Conservation (phyloP, 2,113 vertebrate genomes). For the Desmodus rotundus region DNA sequence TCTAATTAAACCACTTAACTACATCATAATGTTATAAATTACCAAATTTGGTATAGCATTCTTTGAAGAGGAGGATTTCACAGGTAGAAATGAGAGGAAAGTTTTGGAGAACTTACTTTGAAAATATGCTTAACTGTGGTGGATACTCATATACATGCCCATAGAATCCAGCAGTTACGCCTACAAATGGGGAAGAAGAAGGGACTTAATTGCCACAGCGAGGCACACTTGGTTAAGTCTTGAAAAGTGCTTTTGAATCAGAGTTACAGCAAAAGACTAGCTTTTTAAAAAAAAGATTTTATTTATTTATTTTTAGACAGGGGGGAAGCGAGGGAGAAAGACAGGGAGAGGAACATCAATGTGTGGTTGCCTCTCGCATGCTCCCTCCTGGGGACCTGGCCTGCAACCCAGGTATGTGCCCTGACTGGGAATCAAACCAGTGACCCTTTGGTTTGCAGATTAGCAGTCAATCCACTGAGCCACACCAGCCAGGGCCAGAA, state of each 20-base stretch:
- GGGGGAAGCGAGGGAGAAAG: no score
- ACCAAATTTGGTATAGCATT: background rate
- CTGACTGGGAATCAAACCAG: no score
- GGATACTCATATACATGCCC: background rate
- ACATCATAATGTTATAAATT: background rate
- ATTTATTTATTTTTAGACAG: no score
- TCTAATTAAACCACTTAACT: background rate
- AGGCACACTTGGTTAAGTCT: background rate
- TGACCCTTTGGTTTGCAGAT: no score
- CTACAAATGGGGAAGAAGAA: background rate
- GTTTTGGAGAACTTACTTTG: constrained; percentile 1
- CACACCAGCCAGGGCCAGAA: background rate
- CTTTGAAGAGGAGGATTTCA: background rate
- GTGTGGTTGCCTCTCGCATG: no score
- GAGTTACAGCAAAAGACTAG: background rate
- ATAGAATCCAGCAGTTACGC: background rate
- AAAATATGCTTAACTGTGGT: background rate
- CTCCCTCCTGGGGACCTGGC: no score
- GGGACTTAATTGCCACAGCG: background rate
- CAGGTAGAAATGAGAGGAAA: background rate
- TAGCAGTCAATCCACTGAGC: no score
- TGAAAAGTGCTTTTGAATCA: constrained; percentile 2
- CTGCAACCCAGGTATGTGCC: no score
- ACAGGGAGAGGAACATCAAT: no score
- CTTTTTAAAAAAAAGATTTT: background rate